Percentiles rank a stretch among this genome's conserved stretches.
phyloP scores from a whole-genome alignment of 2,113 vertebrate species.

The Azemiops feae region DNA sequence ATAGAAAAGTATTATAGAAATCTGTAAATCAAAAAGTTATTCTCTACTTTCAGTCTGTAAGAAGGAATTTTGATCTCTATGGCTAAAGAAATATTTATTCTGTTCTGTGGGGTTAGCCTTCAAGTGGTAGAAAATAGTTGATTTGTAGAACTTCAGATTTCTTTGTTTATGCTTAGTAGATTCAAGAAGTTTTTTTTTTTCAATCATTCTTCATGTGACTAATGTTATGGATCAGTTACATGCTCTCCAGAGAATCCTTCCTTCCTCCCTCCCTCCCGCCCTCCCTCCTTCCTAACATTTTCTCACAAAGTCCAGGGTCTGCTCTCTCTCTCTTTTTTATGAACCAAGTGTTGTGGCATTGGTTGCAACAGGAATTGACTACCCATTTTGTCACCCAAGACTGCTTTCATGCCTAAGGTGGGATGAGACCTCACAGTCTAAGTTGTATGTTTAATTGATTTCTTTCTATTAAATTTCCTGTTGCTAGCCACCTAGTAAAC shows the following conservation, averaged over 20 bases:
- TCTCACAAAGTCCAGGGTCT: too few species aligned
- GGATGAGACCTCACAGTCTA: too few species aligned
- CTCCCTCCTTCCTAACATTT: too few species aligned
- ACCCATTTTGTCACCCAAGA: too few species aligned
- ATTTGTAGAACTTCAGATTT: neutral
- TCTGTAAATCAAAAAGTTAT: neutral
- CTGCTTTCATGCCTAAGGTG: too few species aligned
- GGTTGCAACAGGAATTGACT: too few species aligned
- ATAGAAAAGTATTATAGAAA: neutral
- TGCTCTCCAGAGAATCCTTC: too few species aligned
- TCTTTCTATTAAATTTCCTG: neutral
- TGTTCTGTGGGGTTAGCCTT: neutral
- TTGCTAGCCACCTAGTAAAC: neutral
- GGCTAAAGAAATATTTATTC: neutral
- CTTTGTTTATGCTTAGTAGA: neutral
- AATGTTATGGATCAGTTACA: neutral
- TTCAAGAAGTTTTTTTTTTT: too few species aligned
- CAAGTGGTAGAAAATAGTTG: neutral
- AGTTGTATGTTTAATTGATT: neutral
- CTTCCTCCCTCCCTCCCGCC: too few species aligned
- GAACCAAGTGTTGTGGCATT: too few species aligned
- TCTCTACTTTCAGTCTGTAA: neutral
- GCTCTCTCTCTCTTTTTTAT: too few species aligned
- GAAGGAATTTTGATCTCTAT: neutral
- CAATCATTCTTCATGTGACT: neutral